phyloP scores from a whole-genome alignment of 2,888 invertebrate species.

The Folsomia manolachei region DNA sequence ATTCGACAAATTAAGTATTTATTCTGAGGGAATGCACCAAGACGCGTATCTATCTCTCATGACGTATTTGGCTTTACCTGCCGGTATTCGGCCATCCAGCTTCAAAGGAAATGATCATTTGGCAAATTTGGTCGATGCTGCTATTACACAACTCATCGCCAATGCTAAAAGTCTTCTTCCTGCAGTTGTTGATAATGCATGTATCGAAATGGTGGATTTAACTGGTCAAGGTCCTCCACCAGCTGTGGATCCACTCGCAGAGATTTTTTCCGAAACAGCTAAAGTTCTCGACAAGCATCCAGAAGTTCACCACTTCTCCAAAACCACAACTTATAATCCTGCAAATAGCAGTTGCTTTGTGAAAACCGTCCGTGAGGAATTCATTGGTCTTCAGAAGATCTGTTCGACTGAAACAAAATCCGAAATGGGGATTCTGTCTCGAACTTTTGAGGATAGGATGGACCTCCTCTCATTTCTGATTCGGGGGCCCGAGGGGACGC shows the following conservation, averaged over 20 bases:
- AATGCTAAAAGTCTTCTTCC: background rate
- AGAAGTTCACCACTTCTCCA: background rate
- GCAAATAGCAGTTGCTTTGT: conserved; percentile 73
- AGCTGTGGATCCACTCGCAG: background rate
- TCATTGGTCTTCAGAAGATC: conserved; percentile 69
- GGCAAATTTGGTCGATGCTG: background rate
- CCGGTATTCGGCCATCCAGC: background rate
- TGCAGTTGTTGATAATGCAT: background rate
- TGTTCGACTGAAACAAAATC: background rate
- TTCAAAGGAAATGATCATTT: background rate
- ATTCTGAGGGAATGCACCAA: no score
- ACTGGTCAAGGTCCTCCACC: background rate
- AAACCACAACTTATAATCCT: conserved; percentile 62
- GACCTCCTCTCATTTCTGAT: conserved; percentile 89
- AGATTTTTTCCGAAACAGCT: background rate
- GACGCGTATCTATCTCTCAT: background rate
- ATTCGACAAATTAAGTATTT: background rate
- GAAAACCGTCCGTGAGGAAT: conserved; percentile 78
- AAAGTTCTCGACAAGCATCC: background rate
- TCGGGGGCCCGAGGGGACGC: conserved; percentile 83
- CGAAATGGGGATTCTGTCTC: conserved; percentile 4
- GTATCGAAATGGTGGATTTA: background rate
- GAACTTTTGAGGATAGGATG: conserved; percentile 50
- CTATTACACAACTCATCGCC: background rate
- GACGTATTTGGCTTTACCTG: background rate